Conservation (phyloP, 2,797 vertebrate genomes). For the Ciconia nigra region DNA sequence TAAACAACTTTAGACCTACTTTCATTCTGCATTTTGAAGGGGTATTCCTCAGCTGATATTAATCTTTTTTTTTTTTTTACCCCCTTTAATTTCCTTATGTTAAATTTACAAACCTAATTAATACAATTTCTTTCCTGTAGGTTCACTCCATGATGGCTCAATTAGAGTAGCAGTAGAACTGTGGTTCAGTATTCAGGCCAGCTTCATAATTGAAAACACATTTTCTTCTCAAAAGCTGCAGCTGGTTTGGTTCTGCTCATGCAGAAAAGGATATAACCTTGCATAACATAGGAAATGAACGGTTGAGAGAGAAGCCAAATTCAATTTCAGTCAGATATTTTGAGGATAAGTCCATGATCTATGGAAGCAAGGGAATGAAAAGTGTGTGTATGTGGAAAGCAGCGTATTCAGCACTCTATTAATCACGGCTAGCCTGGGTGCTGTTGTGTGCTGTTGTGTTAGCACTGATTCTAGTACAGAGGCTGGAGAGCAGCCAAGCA, state of each 20-base stretch:
- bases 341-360: slow-evolving; percentile 83
- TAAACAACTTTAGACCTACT: neutral
- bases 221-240: slow-evolving; percentile 81
- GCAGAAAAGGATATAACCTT: slow-evolving; percentile 87
- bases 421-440: slow-evolving; percentile 77
- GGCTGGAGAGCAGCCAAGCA: slow-evolving; percentile 77
- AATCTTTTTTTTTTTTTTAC: neutral
- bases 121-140: slow-evolving; percentile 68
- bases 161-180: slow-evolving; percentile 76
- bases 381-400: slow-evolving; percentile 78
- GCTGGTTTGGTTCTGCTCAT: slow-evolving; percentile 86
- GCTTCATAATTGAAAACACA: slow-evolving; percentile 83
- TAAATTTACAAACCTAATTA: slow-evolving; percentile 59
- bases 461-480: slow-evolving; percentile 67
- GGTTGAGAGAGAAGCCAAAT: slow-evolving; percentile 88
- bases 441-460: slow-evolving; percentile 72
- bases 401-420: slow-evolving; percentile 81
- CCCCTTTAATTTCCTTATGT: slow-evolving; percentile 42
- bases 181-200: slow-evolving; percentile 77
- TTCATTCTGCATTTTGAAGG: neutral
- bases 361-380: slow-evolving; percentile 79
- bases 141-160: slow-evolving; percentile 78
- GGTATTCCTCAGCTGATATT: neutral
- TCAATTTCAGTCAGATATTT: slow-evolving; percentile 87
- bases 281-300: slow-evolving; percentile 88